Conservation (phyloP, 2,797 vertebrate genomes). For the Fundulus diaphanus region DNA sequence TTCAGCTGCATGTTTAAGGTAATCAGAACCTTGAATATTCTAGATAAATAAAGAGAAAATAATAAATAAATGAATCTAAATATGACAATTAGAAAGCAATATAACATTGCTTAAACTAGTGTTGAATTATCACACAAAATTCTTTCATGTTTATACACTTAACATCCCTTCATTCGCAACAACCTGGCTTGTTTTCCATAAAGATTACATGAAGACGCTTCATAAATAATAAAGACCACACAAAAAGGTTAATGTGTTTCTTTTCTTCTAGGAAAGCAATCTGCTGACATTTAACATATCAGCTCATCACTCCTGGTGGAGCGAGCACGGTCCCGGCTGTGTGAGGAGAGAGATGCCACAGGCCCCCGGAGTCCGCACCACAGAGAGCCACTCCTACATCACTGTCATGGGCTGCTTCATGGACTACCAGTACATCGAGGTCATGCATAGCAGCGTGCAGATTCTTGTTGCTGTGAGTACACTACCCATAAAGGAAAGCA, state of each 20-base stretch:
- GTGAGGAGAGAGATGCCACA: conserved; percentile 80
- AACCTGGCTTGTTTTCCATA: conserved; percentile 7
- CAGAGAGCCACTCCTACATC: conserved; percentile 86
- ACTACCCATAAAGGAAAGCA: neutral
- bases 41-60: no score
- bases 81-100: neutral
- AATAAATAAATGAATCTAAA: neutral
- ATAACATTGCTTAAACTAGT: neutral
- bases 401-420: conserved; percentile 87
- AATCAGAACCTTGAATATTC: neutral
- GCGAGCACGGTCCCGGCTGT: conserved; percentile 89
- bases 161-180: conserved; percentile 1
- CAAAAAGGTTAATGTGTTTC: conserved; percentile 1
- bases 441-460: conserved; percentile 88
- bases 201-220: conserved; percentile 21
- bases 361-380: conserved; percentile 70
- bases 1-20: neutral
- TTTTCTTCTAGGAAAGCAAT: conserved; percentile 84
- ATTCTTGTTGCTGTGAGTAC: conserved; percentile 88
- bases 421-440: conserved; percentile 90
- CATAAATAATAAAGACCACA: conserved; percentile 16
- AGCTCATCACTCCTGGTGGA: conserved; percentile 91
- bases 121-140: neutral
- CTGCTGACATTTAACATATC: conserved; percentile 93
- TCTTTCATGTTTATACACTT: conserved; percentile 6